Conservation (phyloP, 2,888 invertebrate genomes). For the Drosophila nr. perissopoda region DNA sequence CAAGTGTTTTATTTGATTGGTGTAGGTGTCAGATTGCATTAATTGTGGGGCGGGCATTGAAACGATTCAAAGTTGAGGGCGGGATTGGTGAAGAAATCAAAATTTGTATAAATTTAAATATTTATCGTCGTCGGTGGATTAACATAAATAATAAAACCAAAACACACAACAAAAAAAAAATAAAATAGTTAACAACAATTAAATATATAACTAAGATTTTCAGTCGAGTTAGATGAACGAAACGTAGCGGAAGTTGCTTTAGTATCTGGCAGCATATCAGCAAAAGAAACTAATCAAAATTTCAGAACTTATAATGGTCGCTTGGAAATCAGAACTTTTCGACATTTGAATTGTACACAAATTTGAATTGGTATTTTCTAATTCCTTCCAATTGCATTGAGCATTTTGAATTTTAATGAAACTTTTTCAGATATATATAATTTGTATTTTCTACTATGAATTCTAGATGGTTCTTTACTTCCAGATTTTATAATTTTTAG, state of each 20-base stretch:
- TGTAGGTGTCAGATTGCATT: slow-evolving; percentile 43
- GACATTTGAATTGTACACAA: neutral
- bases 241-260: slow-evolving; percentile 34
- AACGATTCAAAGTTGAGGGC: slow-evolving; percentile 21
- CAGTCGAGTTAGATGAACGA: slow-evolving; percentile 53
- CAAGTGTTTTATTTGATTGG: slow-evolving; percentile 31
- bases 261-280: slow-evolving; percentile 20
- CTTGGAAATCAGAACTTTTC: neutral
- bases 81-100: slow-evolving; percentile 63
- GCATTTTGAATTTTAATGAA: neutral
- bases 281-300: neutral
- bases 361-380: neutral
- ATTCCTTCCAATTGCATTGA: neutral
- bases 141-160: slow-evolving; percentile 44
- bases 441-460: neutral
- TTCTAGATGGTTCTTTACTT: neutral
- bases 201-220: slow-evolving; percentile 18
- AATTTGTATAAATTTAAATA: slow-evolving; percentile 53
- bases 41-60: slow-evolving; percentile 32
- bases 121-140: slow-evolving; percentile 33
- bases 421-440: neutral
- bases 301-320: slow-evolving; percentile 6
- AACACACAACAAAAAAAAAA: slow-evolving; percentile 42
- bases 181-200: slow-evolving; percentile 12
- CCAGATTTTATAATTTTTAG: neutral